Conservation (phyloP, 2,113 vertebrate genomes). For the Lampris megalopsis region DNA sequence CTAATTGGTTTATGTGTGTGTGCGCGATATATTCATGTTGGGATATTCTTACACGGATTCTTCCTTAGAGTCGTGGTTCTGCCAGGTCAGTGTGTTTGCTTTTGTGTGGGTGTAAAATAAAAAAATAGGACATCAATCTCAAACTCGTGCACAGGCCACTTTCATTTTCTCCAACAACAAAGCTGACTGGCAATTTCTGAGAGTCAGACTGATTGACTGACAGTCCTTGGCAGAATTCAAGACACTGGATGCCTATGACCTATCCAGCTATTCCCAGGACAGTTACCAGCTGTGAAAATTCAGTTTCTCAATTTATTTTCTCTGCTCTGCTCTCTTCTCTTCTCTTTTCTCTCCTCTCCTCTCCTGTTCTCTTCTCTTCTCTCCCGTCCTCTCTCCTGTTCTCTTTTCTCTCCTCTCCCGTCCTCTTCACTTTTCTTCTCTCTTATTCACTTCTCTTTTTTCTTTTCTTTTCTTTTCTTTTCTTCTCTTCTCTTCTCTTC, state of each 20-base stretch:
- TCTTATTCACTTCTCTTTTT: not conserved
- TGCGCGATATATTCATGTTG: not conserved
- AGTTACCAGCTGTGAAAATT: too few species aligned
- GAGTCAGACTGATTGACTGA: constrained; percentile 42
- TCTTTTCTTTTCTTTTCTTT: too few species aligned
- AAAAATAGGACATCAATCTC: constrained; percentile 23
- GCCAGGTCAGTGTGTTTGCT: constrained; percentile 14
- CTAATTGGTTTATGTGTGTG: constrained; percentile 39
- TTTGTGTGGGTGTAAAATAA: constrained; percentile 23
- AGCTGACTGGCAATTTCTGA: constrained; percentile 16
- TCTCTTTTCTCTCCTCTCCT: too few species aligned
- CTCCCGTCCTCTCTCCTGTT: too few species aligned
- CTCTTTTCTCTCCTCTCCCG: not conserved
- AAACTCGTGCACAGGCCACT: constrained; percentile 5
- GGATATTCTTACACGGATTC: constrained; percentile 45
- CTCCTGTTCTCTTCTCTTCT: too few species aligned
- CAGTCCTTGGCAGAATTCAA: constrained; percentile 33
- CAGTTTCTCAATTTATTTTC: too few species aligned
- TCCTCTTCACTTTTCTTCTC: not conserved
- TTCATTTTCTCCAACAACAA: constrained; percentile 4
- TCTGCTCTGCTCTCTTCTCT: too few species aligned
- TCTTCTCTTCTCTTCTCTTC: too few species aligned
- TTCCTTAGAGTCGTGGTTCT: constrained; percentile 14
- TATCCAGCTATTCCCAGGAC: constrained; percentile 2
- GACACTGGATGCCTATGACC: constrained; percentile 23